Conservation (phyloP, 2,797 vertebrate species). For the Hoplostethus mediterraneus region DNA sequence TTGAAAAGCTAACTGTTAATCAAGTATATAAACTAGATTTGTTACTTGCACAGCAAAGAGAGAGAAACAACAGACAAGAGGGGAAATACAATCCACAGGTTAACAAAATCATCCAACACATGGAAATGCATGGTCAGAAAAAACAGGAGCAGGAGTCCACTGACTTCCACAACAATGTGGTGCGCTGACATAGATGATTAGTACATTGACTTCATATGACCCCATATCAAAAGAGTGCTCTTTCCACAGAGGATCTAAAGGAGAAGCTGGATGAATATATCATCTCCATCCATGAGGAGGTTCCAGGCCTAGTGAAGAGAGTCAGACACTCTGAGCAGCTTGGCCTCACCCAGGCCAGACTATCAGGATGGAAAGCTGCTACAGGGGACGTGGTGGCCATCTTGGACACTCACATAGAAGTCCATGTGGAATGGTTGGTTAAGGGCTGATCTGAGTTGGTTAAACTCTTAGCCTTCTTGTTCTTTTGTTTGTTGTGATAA, state of each 20-base stretch:
- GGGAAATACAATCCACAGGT: too few relatives aligned
- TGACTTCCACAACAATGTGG: too few relatives aligned
- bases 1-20: too few relatives aligned
- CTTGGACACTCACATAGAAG: conserved; percentile 88
- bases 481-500: background rate
- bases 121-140: too few relatives aligned
- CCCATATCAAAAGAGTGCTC: background rate
- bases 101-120: too few relatives aligned
- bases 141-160: too few relatives aligned
- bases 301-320: conserved; percentile 75
- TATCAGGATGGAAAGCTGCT: conserved; percentile 83
- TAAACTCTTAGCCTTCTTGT: background rate
- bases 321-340: conserved; percentile 77
- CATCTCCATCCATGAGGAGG: conserved; percentile 63
- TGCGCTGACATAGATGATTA: background rate
- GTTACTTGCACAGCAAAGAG: too few relatives aligned
- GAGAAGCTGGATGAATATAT: conserved; percentile 73
- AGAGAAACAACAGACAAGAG: too few relatives aligned
- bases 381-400: conserved; percentile 85
- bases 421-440: conserved; percentile 79
- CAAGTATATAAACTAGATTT: too few relatives aligned
- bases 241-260: conserved; percentile 75
- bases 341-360: conserved; percentile 83
- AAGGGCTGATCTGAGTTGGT: background rate
- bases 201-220: background rate